Percentiles rank a stretch among this genome's conserved stretches.
Conservation (phyloP, 2,888 invertebrate species). For the Agrochola litura region DNA sequence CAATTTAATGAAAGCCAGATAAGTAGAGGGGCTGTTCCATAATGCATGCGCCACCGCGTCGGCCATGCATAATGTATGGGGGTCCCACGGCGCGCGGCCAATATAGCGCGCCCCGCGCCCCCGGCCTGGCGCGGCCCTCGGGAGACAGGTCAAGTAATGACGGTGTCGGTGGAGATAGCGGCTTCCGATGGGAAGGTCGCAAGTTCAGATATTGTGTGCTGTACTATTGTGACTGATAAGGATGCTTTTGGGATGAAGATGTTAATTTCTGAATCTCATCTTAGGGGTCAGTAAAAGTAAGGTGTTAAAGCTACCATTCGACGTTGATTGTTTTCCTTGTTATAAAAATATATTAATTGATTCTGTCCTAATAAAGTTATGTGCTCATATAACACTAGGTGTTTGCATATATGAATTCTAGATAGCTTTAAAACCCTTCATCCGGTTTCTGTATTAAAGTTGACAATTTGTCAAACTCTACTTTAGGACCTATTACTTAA, state of each 20-base stretch:
- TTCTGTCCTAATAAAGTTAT: background rate
- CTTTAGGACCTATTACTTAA: too few relatives aligned
- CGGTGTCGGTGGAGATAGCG: conserved; percentile 32
- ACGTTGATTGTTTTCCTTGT: too few relatives aligned
- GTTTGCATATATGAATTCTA: background rate
- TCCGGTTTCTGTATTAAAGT: too few relatives aligned
- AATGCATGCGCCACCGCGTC: conserved; percentile 59
- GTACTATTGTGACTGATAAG: conserved; percentile 13
- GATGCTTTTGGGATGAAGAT: background rate
- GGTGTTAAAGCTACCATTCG: background rate
- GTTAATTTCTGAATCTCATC: background rate
- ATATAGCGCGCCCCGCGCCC: conserved; percentile 63
- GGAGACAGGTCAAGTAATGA: conserved; percentile 57
- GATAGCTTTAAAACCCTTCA: background rate
- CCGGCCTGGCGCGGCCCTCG: conserved; percentile 9
- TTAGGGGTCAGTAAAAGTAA: background rate
- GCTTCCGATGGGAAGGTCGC: conserved; percentile 11
- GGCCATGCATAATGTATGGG: conserved; percentile 82
- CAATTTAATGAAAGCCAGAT: conserved; percentile 60
- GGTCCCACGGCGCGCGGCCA: conserved; percentile 70
- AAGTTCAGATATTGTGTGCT: background rate
- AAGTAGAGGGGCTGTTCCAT: conserved; percentile 60
- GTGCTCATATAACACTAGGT: background rate
- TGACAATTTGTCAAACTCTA: too few relatives aligned
- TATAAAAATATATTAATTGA: background rate